phyloP scores from a whole-genome alignment of 1,140 invertebrate genomes.

The Zaprionus inermis region DNA sequence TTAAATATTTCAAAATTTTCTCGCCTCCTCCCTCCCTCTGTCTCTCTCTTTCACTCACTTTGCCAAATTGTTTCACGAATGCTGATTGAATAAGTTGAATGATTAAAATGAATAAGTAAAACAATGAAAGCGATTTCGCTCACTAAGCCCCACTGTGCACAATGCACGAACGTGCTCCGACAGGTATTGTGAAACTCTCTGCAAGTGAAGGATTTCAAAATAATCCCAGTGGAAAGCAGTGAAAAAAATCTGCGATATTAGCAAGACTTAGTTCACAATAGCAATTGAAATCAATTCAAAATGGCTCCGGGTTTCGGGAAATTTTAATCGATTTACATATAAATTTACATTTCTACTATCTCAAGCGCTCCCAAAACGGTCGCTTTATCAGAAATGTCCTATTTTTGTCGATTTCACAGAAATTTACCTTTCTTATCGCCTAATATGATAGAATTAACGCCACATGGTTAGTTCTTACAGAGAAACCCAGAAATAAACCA shows the following conservation, averaged over 20 bases:
- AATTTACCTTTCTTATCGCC: not conserved
- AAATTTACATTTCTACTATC: not conserved
- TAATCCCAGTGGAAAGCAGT: not conserved
- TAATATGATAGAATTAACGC: not conserved
- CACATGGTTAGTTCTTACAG: not conserved
- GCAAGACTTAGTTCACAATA: not conserved
- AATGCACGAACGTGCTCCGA: not conserved
- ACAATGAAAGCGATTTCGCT: not conserved
- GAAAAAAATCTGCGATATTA: not conserved
- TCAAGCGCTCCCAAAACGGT: not conserved
- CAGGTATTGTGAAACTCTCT: not conserved
- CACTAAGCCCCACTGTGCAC: not conserved
- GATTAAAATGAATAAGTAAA: constrained; percentile 39
- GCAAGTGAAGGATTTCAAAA: constrained; percentile 1
- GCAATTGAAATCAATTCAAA: no score
- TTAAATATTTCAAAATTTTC: constrained; percentile 9
- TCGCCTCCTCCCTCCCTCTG: not conserved
- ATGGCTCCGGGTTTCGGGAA: no score
- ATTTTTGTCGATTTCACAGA: not conserved
- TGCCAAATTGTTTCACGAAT: not conserved
- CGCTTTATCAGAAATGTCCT: not conserved
- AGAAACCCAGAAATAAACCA: not conserved
- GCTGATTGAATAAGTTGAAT: constrained; percentile 18
- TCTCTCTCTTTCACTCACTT: not conserved
- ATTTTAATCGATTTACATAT: not conserved